Percentiles rank a stretch among this genome's conserved stretches.
Conservation (phyloP, 2,888 invertebrate species). For the Hypselothyrea guttata region DNA sequence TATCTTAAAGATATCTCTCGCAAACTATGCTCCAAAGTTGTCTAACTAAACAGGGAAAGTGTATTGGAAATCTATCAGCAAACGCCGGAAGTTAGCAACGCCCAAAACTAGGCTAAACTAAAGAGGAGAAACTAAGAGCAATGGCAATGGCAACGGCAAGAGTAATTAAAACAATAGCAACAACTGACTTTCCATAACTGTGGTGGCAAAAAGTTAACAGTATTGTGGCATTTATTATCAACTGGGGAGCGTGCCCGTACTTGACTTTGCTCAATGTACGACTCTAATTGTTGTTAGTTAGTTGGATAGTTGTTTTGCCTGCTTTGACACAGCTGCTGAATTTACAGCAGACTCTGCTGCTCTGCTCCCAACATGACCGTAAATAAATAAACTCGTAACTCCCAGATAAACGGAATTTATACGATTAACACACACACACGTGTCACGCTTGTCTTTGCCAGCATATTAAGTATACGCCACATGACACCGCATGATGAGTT, state of each 20-base stretch:
- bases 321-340: not conserved
- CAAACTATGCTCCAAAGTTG: conserved; percentile 6
- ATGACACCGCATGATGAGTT: conserved; percentile 24
- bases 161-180: conserved; percentile 12
- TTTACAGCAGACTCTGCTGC: conserved; percentile 2
- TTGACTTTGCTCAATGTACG: conserved; percentile 46
- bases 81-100: not conserved
- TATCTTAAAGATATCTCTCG: too few species aligned
- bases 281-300: conserved; percentile 34
- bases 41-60: conserved; percentile 21
- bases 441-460: conserved; percentile 13
- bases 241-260: conserved; percentile 45
- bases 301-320: conserved; percentile 3
- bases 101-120: conserved; percentile 6
- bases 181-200: conserved; percentile 32
- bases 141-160: conserved; percentile 36
- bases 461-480: conserved; percentile 55
- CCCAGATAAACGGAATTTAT: too few species aligned
- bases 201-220: conserved; percentile 18
- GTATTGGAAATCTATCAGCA: conserved; percentile 37
- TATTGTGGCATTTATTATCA: conserved; percentile 52
- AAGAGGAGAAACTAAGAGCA: not conserved
- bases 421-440: conserved; percentile 37
- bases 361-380: conserved; percentile 30
- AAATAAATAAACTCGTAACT: conserved; percentile 37